phyloP scores from a whole-genome alignment of 2,113 vertebrate species.

The Nothocercus julius region DNA sequence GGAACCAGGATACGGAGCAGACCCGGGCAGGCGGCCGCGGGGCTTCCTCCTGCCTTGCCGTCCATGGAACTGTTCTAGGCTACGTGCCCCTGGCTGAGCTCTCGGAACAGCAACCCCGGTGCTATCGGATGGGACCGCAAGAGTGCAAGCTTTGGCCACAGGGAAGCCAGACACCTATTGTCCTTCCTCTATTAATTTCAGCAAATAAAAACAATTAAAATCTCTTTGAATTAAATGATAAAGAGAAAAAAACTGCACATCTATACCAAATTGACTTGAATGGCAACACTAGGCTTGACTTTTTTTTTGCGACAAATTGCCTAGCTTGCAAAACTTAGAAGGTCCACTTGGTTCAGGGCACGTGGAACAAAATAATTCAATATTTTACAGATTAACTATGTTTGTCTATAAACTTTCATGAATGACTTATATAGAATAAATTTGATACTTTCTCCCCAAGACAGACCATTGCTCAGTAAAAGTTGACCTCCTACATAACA shows the following conservation, averaged over 20 bases:
- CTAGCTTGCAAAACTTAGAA: background rate
- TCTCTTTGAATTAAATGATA: background rate
- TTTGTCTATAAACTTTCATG: background rate
- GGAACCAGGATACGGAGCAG: fast-evolving
- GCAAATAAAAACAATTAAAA: background rate
- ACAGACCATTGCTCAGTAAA: background rate
- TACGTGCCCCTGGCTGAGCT: background rate
- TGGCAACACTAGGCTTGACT: background rate
- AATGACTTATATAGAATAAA: background rate
- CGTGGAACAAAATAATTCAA: background rate
- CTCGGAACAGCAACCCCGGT: background rate
- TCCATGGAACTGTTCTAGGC: background rate
- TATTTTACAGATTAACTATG: background rate
- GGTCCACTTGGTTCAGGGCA: background rate
- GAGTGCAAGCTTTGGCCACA: background rate
- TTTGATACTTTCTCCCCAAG: background rate
- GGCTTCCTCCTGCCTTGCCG: background rate
- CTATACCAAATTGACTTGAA: background rate
- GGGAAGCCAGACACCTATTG: background rate
- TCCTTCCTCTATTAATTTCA: background rate
- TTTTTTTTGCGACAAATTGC: background rate
- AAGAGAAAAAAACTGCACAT: background rate
- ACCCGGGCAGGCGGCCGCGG: fast-evolving
- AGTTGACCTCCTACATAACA: background rate
- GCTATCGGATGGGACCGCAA: background rate